Conservation (phyloP, 2,888 invertebrate species). For the Rhodophaea formosa region DNA sequence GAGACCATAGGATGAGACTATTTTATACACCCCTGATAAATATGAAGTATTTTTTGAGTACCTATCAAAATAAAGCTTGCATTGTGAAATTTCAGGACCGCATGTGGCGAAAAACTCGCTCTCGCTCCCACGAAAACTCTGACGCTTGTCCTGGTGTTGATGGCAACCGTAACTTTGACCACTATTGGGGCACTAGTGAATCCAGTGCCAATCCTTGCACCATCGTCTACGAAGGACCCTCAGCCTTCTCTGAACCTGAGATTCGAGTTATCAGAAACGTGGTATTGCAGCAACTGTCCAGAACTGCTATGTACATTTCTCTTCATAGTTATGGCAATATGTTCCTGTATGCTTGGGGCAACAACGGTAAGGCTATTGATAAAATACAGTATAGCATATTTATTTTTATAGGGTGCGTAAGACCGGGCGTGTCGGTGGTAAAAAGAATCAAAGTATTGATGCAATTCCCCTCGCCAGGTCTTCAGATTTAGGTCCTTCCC, state of each 20-base stretch:
- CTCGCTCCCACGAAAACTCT: constrained; percentile 59
- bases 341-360: constrained; percentile 87
- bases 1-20: no score
- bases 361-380: constrained; percentile 48
- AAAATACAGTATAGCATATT: no score
- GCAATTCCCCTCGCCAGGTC: no score
- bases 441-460: no score
- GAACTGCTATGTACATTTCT: constrained; percentile 84
- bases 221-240: constrained; percentile 83
- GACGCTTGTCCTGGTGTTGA: constrained; percentile 86
- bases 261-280: constrained; percentile 80
- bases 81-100: constrained; percentile 69
- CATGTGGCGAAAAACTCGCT: constrained; percentile 87
- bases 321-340: constrained; percentile 88
- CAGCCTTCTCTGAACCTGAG: constrained; percentile 86
- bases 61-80: background rate
- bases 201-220: constrained; percentile 78
- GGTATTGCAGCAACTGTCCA: constrained; percentile 69
- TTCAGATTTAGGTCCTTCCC: no score
- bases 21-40: no score
- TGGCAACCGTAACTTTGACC: constrained; percentile 89
- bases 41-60: no score
- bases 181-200: constrained; percentile 83
- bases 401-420: no score
- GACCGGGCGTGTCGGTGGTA: no score